Conservation (phyloP, 1,140 invertebrate genomes). For the Drosophila miranda region DNA sequence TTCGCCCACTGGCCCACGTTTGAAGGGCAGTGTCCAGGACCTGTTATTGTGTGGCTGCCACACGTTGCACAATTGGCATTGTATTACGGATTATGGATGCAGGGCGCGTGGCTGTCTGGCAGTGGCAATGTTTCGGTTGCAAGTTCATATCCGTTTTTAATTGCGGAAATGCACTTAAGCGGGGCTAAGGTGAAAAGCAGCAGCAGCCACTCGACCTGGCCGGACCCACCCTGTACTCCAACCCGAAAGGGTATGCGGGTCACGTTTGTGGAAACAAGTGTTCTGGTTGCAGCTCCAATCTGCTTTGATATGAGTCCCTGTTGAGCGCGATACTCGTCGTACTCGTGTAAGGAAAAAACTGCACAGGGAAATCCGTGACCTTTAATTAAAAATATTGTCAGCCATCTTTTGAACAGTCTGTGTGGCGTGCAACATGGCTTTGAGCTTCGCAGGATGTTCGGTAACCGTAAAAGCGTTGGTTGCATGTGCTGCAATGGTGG, state of each 20-base stretch:
- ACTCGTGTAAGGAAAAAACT: conserved; percentile 7
- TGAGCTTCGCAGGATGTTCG: conserved; percentile 15
- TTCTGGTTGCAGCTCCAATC: conserved; percentile 11
- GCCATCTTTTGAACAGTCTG: conserved; percentile 1
- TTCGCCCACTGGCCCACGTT: conserved; percentile 3
- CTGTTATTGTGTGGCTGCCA: conserved; percentile 31
- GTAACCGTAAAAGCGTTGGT: too few species aligned
- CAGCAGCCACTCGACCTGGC: conserved; percentile 1
- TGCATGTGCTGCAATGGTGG: too few species aligned
- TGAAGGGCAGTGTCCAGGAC: not conserved
- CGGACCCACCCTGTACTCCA: not conserved
- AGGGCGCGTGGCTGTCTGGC: not conserved
- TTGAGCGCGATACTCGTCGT: not conserved
- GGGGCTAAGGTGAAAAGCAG: conserved; percentile 25
- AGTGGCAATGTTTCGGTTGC: conserved; percentile 10
- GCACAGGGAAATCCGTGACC: conserved; percentile 5
- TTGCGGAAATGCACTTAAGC: conserved; percentile 75
- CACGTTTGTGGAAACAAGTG: conserved; percentile 76
- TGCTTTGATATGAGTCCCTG: conserved; percentile 22
- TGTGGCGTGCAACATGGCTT: conserved; percentile 12
- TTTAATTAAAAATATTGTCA: conserved; percentile 52
- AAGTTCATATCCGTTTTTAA: conserved; percentile 69
- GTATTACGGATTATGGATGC: conserved; percentile 17
- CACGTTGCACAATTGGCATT: conserved; percentile 41
- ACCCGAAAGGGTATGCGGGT: conserved; percentile 44